Conservation (phyloP, 2,888 invertebrate genomes). For the Malachius bipustulatus region DNA sequence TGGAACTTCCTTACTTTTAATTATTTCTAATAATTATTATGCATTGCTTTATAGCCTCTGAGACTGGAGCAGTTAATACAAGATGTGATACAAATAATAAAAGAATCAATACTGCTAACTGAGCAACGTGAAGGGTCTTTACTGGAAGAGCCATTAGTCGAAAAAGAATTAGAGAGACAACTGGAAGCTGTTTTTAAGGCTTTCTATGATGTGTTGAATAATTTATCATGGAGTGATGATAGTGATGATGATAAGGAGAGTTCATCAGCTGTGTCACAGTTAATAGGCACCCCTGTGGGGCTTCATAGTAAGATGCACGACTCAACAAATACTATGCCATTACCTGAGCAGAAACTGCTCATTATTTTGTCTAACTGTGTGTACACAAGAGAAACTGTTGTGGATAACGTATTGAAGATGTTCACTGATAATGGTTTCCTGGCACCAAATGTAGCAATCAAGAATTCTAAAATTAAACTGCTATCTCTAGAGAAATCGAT, state of each 20-base stretch:
- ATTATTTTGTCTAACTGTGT: constrained; percentile 82
- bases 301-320: constrained; percentile 28
- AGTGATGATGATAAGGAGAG: constrained; percentile 45
- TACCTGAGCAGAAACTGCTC: constrained; percentile 71
- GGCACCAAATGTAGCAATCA: constrained; percentile 52
- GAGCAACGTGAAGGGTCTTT: constrained; percentile 53
- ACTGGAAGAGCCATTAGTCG: constrained; percentile 42
- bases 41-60: constrained; percentile 49
- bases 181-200: constrained; percentile 50
- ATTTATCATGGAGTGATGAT: constrained; percentile 59
- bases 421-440: constrained; percentile 64
- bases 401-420: constrained; percentile 57
- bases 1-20: constrained; percentile 1
- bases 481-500: constrained; percentile 49
- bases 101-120: constrained; percentile 58
- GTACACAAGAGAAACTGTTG: constrained; percentile 63
- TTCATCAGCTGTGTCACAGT: constrained; percentile 47
- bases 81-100: constrained; percentile 57
- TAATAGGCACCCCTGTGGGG: constrained; percentile 48
- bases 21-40: constrained; percentile 1
- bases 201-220: constrained; percentile 56
- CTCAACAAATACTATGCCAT: constrained; percentile 34
- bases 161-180: constrained; percentile 38
- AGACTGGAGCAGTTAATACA: constrained; percentile 60
- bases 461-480: constrained; percentile 52